Conservation (phyloP, 2,797 vertebrate species). For the Xenops minutus region DNA sequence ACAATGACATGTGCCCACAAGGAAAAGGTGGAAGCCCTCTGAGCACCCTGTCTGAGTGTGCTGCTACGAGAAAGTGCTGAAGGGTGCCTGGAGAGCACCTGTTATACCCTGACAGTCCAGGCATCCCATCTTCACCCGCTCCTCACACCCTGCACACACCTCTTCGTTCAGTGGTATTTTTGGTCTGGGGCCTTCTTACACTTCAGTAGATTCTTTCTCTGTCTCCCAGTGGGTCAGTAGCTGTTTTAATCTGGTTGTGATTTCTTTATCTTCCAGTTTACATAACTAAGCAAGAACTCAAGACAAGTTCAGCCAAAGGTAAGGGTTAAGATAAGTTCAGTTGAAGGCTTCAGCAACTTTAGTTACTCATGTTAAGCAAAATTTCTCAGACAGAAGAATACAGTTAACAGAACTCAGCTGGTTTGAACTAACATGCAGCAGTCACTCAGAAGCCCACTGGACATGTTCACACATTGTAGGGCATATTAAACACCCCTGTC, state of each 20-base stretch:
- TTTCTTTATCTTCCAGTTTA: neutral
- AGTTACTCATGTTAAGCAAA: neutral
- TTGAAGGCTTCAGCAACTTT: neutral
- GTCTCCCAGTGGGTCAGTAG: neutral
- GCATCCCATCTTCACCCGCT: neutral
- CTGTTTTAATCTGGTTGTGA: neutral
- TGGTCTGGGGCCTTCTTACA: neutral
- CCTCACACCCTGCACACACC: neutral
- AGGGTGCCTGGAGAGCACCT: neutral
- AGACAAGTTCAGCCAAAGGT: neutral
- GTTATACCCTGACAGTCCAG: neutral
- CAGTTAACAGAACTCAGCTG: neutral
- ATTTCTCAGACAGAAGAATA: neutral
- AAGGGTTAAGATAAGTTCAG: neutral
- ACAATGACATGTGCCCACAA: rapidly evolving
- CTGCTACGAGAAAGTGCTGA: neutral
- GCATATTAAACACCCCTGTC: too few relatives aligned
- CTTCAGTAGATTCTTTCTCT: neutral
- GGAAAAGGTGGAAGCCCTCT: neutral
- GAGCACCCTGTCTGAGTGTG: neutral
- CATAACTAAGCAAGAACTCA: neutral
- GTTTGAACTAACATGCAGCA: neutral
- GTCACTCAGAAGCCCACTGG: neutral
- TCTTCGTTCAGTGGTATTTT: neutral
- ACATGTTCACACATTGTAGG: rapidly evolving